These are phyloP conservation scores for Liodrosophila aerea DNA, from an alignment of 2,888 invertebrate genomes.

Conservation along the genomic window DNA sequence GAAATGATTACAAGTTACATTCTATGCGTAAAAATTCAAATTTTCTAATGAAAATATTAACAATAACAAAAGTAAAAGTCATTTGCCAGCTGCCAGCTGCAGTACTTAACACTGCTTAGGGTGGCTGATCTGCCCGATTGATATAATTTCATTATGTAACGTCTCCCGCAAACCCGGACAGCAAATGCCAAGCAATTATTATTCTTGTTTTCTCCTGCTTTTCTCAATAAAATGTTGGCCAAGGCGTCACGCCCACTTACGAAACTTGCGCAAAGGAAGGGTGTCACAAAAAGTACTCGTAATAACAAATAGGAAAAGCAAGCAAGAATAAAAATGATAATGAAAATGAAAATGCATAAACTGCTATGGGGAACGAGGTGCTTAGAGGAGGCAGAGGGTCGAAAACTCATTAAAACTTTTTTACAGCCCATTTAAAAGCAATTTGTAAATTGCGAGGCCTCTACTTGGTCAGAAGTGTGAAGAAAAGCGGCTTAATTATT, in stretches of 20 bases:
- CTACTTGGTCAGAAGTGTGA: conserved; percentile 35
- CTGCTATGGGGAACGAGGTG: conserved; percentile 23
- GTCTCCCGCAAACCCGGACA: conserved; percentile 4
- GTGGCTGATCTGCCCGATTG: conserved; percentile 55
- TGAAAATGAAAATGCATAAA: conserved; percentile 68
- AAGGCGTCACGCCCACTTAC: conserved; percentile 32
- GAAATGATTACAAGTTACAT: conserved; percentile 55
- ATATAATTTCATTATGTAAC: conserved; percentile 70
- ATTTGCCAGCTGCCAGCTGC: conserved; percentile 67
- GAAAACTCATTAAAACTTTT: conserved; percentile 82
- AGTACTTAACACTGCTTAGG: conserved; percentile 12
- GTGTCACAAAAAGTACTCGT: conserved; percentile 18
- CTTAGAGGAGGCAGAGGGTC: conserved; percentile 36
- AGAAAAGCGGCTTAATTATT: conserved; percentile 58
- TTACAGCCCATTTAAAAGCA: conserved; percentile 83
- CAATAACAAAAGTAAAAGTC: conserved; percentile 60
- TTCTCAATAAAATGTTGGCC: conserved; percentile 24
- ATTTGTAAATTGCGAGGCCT: conserved; percentile 79
- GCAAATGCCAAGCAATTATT: conserved; percentile 43
- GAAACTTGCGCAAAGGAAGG: conserved; percentile 13
- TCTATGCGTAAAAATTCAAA: conserved; percentile 46
- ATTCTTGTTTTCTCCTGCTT: conserved; percentile 17
- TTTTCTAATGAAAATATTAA: conserved; percentile 50
- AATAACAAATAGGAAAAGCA: conserved; percentile 45
- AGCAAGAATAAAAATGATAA: conserved; percentile 54